A percentile compares a stretch with the other conserved stretches of the same genome.
Conservation (phyloP, 1,140 invertebrate genomes). For the Solen grandis region DNA sequence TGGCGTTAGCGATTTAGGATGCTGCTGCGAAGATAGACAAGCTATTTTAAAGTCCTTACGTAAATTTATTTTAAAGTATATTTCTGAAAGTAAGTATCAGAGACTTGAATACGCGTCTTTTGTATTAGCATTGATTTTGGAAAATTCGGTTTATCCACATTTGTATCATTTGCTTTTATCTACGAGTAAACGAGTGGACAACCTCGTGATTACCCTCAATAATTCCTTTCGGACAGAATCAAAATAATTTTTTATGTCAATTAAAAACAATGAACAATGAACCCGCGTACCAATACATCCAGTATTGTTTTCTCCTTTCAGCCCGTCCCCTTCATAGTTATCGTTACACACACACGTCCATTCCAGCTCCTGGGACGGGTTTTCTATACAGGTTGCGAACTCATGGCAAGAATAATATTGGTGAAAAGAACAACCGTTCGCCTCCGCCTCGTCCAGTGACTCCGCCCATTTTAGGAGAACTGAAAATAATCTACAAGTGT, state of each 20-base stretch:
- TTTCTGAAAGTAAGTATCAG: not conserved
- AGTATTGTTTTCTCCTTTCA: not conserved
- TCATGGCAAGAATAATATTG: not conserved
- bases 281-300: not conserved
- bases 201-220: not conserved
- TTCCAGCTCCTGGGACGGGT: not conserved
- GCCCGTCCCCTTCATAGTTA: not conserved
- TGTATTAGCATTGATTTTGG: not conserved
- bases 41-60: not conserved
- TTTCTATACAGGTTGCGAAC: not conserved
- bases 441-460: too few species aligned
- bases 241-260: not conserved
- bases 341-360: not conserved
- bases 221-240: not conserved
- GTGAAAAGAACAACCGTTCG: not conserved
- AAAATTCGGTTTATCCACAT: not conserved
- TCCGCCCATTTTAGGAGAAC: too few species aligned
- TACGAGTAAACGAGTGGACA: not conserved
- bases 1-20: not conserved
- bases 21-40: not conserved
- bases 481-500: too few species aligned
- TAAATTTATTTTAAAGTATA: not conserved
- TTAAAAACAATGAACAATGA: not conserved
- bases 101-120: not conserved
- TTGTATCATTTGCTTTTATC: not conserved